A percentile compares a stretch with the other conserved stretches of the same genome.
These are phyloP conservation scores for Actinopyga echinites DNA, from an alignment of 53 echinoderm and acorn worm genomes.

Conservation along the genomic window DNA sequence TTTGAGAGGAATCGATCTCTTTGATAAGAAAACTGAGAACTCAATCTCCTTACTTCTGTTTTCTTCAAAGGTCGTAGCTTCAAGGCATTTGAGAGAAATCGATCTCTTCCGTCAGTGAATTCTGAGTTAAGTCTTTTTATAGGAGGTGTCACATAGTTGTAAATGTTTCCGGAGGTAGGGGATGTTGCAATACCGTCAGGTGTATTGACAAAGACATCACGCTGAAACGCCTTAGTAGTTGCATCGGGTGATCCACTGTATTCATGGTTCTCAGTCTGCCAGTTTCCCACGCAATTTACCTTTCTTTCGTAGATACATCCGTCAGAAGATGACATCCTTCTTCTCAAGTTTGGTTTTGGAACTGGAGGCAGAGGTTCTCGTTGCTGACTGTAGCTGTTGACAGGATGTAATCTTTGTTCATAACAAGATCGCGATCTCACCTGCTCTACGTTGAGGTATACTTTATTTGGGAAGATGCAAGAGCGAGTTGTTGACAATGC, in stretches of 20 bases:
- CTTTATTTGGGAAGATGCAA: neutral
- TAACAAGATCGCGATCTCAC: neutral
- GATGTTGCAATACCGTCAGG: neutral
- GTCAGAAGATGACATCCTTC: neutral
- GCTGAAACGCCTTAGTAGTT: too few relatives aligned
- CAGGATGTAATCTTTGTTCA: neutral
- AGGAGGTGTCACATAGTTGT: neutral
- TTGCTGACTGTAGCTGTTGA: neutral
- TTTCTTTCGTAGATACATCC: neutral
- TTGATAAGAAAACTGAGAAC: too few relatives aligned
- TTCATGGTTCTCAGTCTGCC: too few relatives aligned
- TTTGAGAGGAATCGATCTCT: neutral
- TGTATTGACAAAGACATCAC: too few relatives aligned
- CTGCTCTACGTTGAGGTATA: neutral
- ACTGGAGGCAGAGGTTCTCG: neutral
- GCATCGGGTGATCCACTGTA: too few relatives aligned
- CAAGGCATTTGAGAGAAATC: constrained; percentile 5
- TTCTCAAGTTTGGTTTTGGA: too few relatives aligned
- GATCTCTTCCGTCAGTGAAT: constrained; percentile 2
- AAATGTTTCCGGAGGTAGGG: neutral
- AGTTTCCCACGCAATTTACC: neutral
- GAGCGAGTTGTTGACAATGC: neutral
- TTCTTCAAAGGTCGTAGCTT: neutral
- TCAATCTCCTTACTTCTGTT: neutral
- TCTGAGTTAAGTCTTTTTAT: neutral